A percentile compares a stretch with the other conserved stretches of the same genome.
phyloP scores from a whole-genome alignment of 2,113 vertebrate genomes.

The Entelurus aequoreus region DNA sequence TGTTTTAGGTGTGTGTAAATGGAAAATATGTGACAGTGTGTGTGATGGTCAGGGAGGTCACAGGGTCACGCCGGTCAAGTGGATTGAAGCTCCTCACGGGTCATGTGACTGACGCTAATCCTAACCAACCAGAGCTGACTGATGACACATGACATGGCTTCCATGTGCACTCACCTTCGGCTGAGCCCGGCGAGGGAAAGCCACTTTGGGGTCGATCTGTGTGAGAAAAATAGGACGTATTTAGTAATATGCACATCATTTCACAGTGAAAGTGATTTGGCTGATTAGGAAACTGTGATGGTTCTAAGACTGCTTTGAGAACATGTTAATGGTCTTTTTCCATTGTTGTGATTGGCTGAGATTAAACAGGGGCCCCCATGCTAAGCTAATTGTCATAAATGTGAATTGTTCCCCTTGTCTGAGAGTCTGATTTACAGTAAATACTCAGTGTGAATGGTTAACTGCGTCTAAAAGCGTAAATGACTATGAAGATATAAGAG shows the following conservation, averaged over 20 bases:
- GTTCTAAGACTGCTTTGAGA: not conserved
- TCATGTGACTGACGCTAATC: conserved; percentile 45
- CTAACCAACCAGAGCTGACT: conserved; percentile 37
- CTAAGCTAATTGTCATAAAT: no score
- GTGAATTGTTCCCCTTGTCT: no score
- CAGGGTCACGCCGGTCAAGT: conserved; percentile 45
- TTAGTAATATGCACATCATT: not conserved
- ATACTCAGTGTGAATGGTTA: not conserved
- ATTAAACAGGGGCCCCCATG: not conserved
- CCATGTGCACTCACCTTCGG: conserved; percentile 81
- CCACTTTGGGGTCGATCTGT: conserved; percentile 96
- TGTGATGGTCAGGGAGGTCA: conserved; percentile 31
- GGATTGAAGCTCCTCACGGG: conserved; percentile 38
- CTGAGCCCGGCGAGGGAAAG: conserved; percentile 91
- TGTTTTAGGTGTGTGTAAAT: not conserved
- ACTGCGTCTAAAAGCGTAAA: not conserved
- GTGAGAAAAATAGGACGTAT: conserved; percentile 4
- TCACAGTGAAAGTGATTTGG: not conserved
- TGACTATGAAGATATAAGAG: not conserved
- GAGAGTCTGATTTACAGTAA: no score
- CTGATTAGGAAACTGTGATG: conserved; percentile 3
- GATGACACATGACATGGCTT: conserved; percentile 56
- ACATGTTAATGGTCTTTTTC: not conserved
- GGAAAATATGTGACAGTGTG: conserved; percentile 8
- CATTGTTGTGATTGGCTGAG: not conserved